phyloP scores from a whole-genome alignment of 2,113 vertebrate genomes.

The Nothobranchius furzeri region DNA sequence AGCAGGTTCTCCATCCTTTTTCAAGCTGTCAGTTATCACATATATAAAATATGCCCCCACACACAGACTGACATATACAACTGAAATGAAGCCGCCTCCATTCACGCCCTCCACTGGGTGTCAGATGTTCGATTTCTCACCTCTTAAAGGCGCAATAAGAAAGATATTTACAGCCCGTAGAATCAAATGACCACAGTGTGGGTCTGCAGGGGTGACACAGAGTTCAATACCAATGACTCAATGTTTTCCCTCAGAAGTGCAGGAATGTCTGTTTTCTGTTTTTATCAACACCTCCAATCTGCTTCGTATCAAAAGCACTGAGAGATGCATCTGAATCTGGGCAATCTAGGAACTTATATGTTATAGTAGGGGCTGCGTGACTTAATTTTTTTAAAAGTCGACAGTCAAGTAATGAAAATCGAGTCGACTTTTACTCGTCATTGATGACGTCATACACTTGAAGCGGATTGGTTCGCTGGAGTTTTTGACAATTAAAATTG shows the following conservation, averaged over 20 bases:
- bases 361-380: too few relatives aligned
- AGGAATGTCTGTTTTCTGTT: not conserved
- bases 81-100: conserved; percentile 39
- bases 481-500: too few relatives aligned
- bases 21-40: conserved; percentile 9
- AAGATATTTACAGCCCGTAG: conserved; percentile 38
- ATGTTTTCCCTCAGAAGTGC: conserved; percentile 1
- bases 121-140: conserved; percentile 58
- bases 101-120: conserved; percentile 50
- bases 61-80: conserved; percentile 32
- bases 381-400: too few relatives aligned
- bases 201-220: conserved; percentile 29
- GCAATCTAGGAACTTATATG: not conserved
- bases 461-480: too few relatives aligned
- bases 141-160: conserved; percentile 52
- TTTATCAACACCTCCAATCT: not conserved
- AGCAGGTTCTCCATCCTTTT: not conserved
- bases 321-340: conserved; percentile 26
- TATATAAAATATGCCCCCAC: conserved; percentile 27
- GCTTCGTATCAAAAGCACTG: conserved; percentile 10
- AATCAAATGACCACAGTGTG: conserved; percentile 39
- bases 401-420: too few relatives aligned
- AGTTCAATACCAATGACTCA: conserved; percentile 45
- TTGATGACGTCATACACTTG: too few relatives aligned
- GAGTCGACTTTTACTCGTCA: too few relatives aligned